Conservation (phyloP, 2,888 invertebrate species). For the Gortyna flavago region DNA sequence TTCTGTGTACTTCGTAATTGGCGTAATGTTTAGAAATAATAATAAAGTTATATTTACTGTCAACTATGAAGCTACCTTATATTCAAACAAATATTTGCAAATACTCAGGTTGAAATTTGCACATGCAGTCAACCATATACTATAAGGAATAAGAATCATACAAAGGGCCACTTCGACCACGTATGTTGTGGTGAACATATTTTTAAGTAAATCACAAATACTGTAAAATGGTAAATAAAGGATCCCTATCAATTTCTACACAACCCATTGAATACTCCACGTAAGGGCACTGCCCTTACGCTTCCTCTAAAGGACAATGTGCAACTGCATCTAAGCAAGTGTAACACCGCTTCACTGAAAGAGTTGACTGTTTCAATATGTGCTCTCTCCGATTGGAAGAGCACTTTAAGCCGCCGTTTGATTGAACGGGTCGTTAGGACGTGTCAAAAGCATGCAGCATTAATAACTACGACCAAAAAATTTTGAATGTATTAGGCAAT, state of each 20-base stretch:
- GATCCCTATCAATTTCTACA: neutral
- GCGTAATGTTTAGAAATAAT: no score
- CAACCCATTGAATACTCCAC: neutral
- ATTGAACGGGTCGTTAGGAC: constrained; percentile 64
- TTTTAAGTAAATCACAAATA: no score
- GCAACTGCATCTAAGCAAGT: constrained; percentile 27
- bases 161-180: no score
- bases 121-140: neutral
- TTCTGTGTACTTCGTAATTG: no score
- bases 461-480: constrained; percentile 58
- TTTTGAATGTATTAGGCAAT: constrained; percentile 43
- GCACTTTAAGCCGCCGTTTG: constrained; percentile 65
- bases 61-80: no score
- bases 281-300: neutral
- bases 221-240: no score
- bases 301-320: constrained; percentile 20
- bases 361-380: constrained; percentile 60
- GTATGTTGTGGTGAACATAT: no score
- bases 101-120: neutral
- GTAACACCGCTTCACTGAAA: constrained; percentile 37
- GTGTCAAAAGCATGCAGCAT: constrained; percentile 62
- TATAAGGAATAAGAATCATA: no score
- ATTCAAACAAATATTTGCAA: neutral
- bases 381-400: constrained; percentile 52
- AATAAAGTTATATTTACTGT: no score